Base-by-base conservation (phyloP, 2,797 vertebrate genomes). In the Masticophis lateralis region DNA sequence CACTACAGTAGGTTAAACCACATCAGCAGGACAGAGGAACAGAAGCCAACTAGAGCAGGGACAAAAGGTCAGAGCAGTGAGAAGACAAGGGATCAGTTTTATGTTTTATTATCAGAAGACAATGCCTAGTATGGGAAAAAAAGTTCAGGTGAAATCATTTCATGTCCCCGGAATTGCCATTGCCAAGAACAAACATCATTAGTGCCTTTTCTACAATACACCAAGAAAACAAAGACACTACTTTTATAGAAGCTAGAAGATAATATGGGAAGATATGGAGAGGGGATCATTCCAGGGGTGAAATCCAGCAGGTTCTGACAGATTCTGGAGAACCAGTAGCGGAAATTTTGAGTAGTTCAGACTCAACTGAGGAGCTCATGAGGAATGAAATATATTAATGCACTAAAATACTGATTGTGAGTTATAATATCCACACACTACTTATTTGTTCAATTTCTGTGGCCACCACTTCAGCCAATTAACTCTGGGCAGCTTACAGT, bases 11-110 rank as follows among this genome's bases (percentile, higher is more conserved):
- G 90, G 95, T 96, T 96, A 97, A 97, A 89, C 94, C 95, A 47
- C 95, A 96, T 95, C 91, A 95, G 93, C 92, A 92, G 96, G 92
- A 86, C 92, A 94, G 74, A 90, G 93, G 87, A 97, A 92, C 1
- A 0, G 96, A 97, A 89, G 87, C 12, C 90, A 96, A 93, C 20
- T 51, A 96, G 91, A 92, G 93, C 96, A 11, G 95, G 96, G 93
- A 95, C 91, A 94, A 51, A 94, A 95, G 95, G 91, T 88, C 95
- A 96, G 94, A 95, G 89, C 94, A 95, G 92, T 94, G 92, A 95
- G 90, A 94, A n/a, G 43, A 92, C 94, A 97, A 96, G 93, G 96
- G 91, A 96, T 95, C 94, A 94, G 95, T 86, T 97, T 97, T 97
- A 95, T 96, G 94, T 96, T 96, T 96, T 96, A 94, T 95, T 90